Evolutionary conservation across 2,113 vertebrate genomes (phyloP).

Genomic region (Pituophis catenifer): DNA sequence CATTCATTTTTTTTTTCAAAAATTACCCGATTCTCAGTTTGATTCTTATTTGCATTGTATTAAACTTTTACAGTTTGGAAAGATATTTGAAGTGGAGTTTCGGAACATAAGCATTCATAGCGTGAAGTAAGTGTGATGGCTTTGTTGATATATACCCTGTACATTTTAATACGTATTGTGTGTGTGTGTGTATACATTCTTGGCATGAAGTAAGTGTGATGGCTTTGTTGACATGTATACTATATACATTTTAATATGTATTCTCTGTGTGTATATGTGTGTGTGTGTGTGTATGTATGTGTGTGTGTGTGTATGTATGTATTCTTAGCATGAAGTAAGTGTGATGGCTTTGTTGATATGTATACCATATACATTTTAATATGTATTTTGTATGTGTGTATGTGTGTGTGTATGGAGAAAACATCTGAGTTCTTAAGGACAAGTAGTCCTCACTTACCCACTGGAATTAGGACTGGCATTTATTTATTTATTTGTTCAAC

Average conservation of each 20-base stretch:
- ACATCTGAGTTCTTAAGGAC: not conserved
- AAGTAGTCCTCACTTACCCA: not conserved
- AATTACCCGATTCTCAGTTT: not conserved
- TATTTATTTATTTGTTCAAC: no score
- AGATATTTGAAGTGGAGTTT: rapidly evolving
- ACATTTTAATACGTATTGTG: not conserved
- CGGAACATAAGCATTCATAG: conserved; percentile 21
- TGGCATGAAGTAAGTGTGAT: conserved; percentile 58
- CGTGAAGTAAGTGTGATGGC: conserved; percentile 60
- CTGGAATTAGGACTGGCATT: not conserved
- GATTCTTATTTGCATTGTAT: not conserved
- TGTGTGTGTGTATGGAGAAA: not conserved
- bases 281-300: no score
- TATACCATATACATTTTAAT: no score
- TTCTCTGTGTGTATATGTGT: no score
- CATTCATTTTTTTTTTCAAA: not conserved
- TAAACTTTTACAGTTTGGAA: conserved; percentile 45
- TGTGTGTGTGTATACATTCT: conserved; percentile 14
- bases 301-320: no score
- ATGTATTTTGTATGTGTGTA: no score
- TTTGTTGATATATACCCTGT: not conserved
- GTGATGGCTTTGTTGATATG: not conserved
- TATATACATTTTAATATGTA: not conserved
- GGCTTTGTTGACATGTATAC: not conserved
- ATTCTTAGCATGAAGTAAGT: conserved; percentile 63